Conservation (phyloP, 2,888 invertebrate species). For the Rhodophaea formosa region DNA sequence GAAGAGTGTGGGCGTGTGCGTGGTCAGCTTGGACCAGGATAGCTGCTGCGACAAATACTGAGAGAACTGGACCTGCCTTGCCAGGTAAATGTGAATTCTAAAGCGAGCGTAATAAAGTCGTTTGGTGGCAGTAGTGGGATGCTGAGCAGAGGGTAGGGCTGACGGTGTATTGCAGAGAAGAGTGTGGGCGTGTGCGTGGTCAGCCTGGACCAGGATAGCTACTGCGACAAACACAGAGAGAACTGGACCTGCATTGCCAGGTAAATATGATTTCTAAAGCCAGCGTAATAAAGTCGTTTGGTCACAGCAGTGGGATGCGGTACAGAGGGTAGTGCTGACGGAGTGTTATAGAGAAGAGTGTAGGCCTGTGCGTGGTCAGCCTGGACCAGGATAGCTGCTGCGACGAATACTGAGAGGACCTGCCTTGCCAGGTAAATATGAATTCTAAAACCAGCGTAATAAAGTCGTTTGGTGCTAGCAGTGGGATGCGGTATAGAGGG, state of each 20-base stretch:
- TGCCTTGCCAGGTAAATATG: neutral
- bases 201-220: conserved; percentile 93
- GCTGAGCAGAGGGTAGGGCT: conserved; percentile 70
- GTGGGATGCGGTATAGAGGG: conserved; percentile 50
- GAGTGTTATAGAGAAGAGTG: conserved; percentile 78
- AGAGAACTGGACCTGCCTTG: neutral
- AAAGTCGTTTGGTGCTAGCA: no score
- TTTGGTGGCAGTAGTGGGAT: no score
- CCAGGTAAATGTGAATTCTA: neutral
- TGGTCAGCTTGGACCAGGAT: conserved; percentile 95
- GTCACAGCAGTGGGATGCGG: no score
- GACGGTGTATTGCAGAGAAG: conserved; percentile 64
- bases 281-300: no score
- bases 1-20: conserved; percentile 88
- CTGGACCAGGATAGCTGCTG: conserved; percentile 90
- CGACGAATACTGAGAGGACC: neutral
- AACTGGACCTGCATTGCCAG: neutral
- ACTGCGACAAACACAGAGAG: neutral
- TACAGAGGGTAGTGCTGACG: conserved; percentile 65
- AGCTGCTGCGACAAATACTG: conserved; percentile 61
- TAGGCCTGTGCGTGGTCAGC: conserved; percentile 93
- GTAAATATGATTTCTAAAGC: neutral
- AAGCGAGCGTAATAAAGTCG: no score
- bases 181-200: conserved; percentile 92
- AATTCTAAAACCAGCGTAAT: no score